Conservation (phyloP, 2,888 invertebrate genomes). For the Sphaerophoria taeniata region DNA sequence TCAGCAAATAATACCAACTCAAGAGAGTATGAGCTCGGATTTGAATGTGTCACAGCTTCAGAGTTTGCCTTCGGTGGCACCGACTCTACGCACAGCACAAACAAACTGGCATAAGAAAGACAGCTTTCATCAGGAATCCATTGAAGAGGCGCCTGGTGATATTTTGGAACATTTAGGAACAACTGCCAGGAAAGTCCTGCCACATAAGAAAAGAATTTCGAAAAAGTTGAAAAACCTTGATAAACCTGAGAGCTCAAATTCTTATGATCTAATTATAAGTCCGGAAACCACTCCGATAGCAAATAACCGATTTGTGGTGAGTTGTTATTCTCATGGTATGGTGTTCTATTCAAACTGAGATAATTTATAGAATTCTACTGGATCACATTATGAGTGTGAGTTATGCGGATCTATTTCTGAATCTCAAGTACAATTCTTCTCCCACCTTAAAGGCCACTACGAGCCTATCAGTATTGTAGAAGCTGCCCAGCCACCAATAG, state of each 20-base stretch:
- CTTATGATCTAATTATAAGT: conserved; percentile 11
- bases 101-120: conserved; percentile 58
- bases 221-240: conserved; percentile 86
- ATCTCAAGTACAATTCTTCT: conserved; percentile 92
- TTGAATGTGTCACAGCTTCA: conserved; percentile 46
- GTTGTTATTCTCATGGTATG: background rate
- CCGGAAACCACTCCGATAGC: conserved; percentile 40
- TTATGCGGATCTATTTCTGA: conserved; percentile 90
- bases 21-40: conserved; percentile 42
- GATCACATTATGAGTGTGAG: conserved; percentile 85
- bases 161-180: conserved; percentile 48
- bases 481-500: conserved; percentile 50
- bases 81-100: conserved; percentile 23
- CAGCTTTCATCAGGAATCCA: conserved; percentile 29
- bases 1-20: conserved; percentile 60
- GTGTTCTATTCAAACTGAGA: background rate
- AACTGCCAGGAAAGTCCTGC: conserved; percentile 87
- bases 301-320: conserved; percentile 48
- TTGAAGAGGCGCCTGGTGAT: conserved; percentile 41
- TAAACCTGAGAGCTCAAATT: conserved; percentile 19
- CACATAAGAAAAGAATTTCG: conserved; percentile 94
- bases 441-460: conserved; percentile 92
- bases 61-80: conserved; percentile 30
- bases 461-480: conserved; percentile 84
- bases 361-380: conserved; percentile 45